Evolutionary conservation across 64 coral and sea anemone species (phyloP).

Genomic region (Acropora tenuis): DNA sequence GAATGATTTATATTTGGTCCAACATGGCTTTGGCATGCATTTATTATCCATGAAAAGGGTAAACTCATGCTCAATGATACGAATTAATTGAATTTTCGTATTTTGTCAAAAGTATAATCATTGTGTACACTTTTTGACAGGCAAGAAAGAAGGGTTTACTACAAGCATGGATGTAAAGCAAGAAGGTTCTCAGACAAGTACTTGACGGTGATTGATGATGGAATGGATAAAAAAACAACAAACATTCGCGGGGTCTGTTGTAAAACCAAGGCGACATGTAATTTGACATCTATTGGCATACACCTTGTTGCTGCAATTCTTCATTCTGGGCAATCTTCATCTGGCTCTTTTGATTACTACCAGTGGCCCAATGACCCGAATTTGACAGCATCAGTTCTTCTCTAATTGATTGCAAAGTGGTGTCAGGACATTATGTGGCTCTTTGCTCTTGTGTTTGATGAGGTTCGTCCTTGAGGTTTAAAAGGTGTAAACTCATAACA

Average conservation of each 20-base stretch:
- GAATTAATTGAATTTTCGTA: not conserved
- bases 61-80: not conserved
- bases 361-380: conserved; percentile 34
- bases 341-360: conserved; percentile 30
- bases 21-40: not conserved
- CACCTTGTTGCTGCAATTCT: not conserved
- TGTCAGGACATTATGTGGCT: not conserved
- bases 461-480: conserved; percentile 1
- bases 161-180: conserved; percentile 47
- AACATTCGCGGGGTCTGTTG: not conserved
- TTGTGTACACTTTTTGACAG: not conserved
- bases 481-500: not conserved
- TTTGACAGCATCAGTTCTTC: conserved; percentile 1
- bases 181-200: conserved; percentile 18
- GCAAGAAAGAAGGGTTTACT: conserved; percentile 41
- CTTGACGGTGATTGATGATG: conserved; percentile 30
- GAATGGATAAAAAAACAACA: conserved; percentile 11
- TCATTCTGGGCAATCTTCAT: conserved; percentile 13
- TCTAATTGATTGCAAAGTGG: no score
- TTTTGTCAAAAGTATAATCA: not conserved
- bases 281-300: not conserved
- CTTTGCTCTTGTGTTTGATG: conserved; percentile 49
- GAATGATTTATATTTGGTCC: not conserved
- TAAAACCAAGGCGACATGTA: not conserved
- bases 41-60: not conserved